Evolutionary conservation across 2,888 invertebrate genomes (phyloP).

Genomic region (Nebria salina): DNA sequence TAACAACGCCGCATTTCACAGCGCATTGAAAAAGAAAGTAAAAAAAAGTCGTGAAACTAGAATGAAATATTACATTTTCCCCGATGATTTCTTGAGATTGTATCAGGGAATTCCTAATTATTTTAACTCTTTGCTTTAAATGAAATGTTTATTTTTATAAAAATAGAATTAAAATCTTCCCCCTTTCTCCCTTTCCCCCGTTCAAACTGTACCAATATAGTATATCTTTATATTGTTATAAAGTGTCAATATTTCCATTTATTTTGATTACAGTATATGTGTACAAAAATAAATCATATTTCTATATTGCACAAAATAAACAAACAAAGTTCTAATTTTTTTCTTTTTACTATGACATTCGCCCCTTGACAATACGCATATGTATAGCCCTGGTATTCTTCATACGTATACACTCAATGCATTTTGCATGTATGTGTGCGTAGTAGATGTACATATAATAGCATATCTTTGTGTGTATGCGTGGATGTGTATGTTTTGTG

Average conservation of each 20-base stretch:
- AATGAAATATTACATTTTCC: constrained; percentile 21
- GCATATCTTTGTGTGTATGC: neutral
- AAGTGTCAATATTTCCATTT: neutral
- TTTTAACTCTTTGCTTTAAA: neutral
- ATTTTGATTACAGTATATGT: neutral
- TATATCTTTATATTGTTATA: too few species aligned
- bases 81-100: constrained; percentile 4
- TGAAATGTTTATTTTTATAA: neutral
- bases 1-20: neutral
- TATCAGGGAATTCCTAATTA: constrained; percentile 2
- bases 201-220: too few species aligned
- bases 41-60: neutral
- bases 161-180: too few species aligned
- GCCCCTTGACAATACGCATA: neutral
- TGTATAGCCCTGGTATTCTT: neutral
- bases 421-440: constrained; percentile 2
- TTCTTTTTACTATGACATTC: neutral
- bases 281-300: neutral
- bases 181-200: too few species aligned
- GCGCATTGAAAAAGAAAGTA: neutral
- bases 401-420: constrained; percentile 9
- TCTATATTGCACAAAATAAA: constrained; percentile 1
- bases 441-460: neutral
- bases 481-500: constrained; percentile 7
- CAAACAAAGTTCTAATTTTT: neutral